Conservation (phyloP, 2,113 vertebrate species). For the Propithecus coquereli region DNA sequence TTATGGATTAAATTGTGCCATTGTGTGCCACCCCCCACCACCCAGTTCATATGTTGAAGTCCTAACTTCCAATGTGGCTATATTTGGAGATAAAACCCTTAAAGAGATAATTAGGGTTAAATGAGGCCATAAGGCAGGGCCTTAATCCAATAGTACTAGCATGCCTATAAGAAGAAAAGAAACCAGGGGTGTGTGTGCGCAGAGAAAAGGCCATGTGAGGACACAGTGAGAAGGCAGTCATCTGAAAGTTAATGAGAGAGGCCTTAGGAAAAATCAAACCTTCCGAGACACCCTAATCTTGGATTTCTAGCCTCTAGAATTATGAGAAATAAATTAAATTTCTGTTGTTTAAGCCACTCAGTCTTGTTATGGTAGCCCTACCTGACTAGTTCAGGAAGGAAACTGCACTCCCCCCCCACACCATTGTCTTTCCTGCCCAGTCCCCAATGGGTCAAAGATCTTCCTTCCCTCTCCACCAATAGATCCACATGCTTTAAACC, state of each 20-base stretch:
- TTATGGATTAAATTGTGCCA: not conserved
- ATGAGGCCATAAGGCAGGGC: not conserved
- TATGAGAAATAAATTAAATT: not conserved
- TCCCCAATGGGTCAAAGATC: not conserved
- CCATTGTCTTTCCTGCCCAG: not conserved
- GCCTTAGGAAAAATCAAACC: not conserved
- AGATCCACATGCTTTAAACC: not conserved
- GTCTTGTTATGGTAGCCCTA: not conserved
- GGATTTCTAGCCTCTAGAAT: not conserved
- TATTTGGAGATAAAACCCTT: not conserved
- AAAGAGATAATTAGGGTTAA: not conserved
- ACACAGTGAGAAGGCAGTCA: not conserved
- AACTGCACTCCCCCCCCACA: too few species aligned
- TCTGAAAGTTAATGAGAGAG: not conserved
- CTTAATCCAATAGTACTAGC: not conserved
- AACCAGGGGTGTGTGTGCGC: not conserved
- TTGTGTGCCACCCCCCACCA: rapidly evolving
- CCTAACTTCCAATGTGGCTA: not conserved
- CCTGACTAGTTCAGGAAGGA: not conserved
- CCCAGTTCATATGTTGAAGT: not conserved
- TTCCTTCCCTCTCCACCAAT: not conserved
- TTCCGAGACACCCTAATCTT: not conserved
- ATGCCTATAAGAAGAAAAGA: not conserved
- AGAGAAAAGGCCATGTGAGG: not conserved
- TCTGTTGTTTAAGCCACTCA: not conserved